A percentile compares a stretch with the other conserved stretches of the same genome.
Evolutionary conservation across 2,888 invertebrate genomes (phyloP).

Genomic region (Cinara cedri): DNA sequence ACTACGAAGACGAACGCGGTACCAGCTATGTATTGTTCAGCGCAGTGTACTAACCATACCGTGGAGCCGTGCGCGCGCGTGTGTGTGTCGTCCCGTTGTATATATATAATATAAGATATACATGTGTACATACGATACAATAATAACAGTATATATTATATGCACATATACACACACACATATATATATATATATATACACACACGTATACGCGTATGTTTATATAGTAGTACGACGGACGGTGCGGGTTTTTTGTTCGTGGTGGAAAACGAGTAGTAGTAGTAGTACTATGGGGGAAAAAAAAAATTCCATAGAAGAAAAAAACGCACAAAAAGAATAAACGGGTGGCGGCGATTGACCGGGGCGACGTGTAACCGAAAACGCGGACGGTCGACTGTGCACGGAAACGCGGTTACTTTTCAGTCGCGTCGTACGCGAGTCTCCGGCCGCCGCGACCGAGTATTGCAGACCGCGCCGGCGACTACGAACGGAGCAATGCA

Average conservation of each 20-base stretch:
- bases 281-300: background rate
- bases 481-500: no score
- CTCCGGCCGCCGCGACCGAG: background rate
- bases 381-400: background rate
- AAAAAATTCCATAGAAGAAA: constrained; percentile 18
- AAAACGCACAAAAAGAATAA: constrained; percentile 11
- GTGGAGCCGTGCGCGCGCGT: background rate
- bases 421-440: background rate
- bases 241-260: background rate
- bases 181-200: background rate
- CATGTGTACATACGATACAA: background rate
- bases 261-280: background rate
- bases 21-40: background rate
- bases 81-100: background rate
- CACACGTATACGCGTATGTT: background rate
- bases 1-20: background rate
- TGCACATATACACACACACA: background rate
- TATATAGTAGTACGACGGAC: background rate
- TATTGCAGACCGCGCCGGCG: no score
- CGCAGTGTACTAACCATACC: constrained; percentile 5
- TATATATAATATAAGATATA: background rate
- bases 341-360: constrained; percentile 28
- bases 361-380: constrained; percentile 9
- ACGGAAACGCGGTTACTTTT: constrained; percentile 7
- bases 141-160: background rate